These are phyloP conservation scores for Coptotermes formosanus DNA, from an alignment of 1,140 invertebrate genomes.

Conservation along the genomic window DNA sequence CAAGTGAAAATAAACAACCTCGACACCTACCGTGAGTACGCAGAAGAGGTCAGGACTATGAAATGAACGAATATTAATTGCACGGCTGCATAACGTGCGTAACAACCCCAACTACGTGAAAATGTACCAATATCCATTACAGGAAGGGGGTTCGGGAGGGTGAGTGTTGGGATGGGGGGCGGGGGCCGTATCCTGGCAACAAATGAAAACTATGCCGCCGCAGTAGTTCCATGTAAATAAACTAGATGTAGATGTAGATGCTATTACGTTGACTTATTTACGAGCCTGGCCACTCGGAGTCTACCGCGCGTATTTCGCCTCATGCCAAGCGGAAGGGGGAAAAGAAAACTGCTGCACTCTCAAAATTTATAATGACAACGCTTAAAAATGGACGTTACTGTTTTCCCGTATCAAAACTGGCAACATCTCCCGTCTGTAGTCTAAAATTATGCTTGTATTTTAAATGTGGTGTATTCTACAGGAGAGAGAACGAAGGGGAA, in stretches of 20 bases:
- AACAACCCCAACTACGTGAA: neutral
- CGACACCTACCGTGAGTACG: no score
- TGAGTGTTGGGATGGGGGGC: no score
- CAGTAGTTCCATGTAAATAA: neutral
- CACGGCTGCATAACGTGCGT: neutral
- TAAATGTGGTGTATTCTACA: no score
- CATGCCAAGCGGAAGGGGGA: neutral
- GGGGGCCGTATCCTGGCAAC: neutral
- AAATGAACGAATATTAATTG: neutral
- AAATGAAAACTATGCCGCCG: neutral
- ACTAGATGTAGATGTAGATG: neutral
- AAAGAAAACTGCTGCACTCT: neutral
- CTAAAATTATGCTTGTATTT: neutral
- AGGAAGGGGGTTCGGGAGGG: no score
- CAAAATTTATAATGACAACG: neutral
- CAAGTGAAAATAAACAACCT: no score
- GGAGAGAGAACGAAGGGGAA: no score
- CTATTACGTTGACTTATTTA: neutral
- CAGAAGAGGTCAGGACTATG: no score
- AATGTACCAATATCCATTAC: conserved; percentile 6
- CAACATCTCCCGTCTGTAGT: neutral
- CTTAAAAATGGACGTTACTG: neutral
- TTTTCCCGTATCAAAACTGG: neutral
- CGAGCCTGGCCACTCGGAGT: neutral
- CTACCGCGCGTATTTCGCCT: neutral